Conservation (phyloP, 2,888 invertebrate genomes). For the Ichneumon xanthorius region DNA sequence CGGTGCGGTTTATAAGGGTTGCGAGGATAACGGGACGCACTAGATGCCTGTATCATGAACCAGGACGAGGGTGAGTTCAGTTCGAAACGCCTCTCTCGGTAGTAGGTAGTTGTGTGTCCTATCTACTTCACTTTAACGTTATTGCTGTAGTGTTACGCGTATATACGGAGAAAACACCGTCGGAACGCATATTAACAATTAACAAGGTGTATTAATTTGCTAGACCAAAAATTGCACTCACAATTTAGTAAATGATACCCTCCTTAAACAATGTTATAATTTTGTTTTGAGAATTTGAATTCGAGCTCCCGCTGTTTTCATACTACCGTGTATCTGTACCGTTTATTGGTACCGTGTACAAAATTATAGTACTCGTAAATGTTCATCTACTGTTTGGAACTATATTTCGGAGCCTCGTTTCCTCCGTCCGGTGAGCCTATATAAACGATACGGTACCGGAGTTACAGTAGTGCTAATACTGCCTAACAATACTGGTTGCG, state of each 20-base stretch:
- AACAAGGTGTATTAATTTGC: background rate
- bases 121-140: background rate
- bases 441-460: background rate
- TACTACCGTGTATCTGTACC: background rate
- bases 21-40: slow-evolving; percentile 67
- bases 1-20: slow-evolving; percentile 54
- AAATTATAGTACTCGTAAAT: background rate
- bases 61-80: slow-evolving; percentile 21
- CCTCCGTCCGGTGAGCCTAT: background rate
- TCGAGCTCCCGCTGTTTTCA: background rate
- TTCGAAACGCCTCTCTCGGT: background rate
- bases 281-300: background rate
- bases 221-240: background rate
- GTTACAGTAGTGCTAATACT: background rate
- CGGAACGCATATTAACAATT: background rate
- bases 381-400: background rate
- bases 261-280: background rate
- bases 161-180: background rate
- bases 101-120: slow-evolving; percentile 12
- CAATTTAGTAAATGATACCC: background rate
- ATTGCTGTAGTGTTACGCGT: background rate
- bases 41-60: slow-evolving; percentile 50
- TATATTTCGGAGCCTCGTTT: background rate
- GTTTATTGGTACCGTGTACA: background rate
- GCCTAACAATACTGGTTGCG: background rate